These are phyloP conservation scores for Synodontis membranacea DNA, from an alignment of 2,113 vertebrate genomes.

Conservation along the genomic window DNA sequence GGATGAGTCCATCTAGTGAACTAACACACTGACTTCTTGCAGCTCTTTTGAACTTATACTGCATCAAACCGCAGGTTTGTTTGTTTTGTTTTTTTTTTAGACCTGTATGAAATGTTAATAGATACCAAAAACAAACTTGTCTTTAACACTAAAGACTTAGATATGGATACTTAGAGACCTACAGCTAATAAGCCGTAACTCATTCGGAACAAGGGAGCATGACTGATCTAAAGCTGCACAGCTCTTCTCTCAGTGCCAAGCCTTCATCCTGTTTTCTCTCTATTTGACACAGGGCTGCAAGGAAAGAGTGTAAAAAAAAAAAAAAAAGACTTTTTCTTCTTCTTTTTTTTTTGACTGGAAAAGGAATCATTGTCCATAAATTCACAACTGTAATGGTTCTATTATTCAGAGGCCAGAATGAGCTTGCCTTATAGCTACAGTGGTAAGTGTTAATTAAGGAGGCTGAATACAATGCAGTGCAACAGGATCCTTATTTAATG, in stretches of 20 bases:
- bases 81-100: background rate
- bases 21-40: background rate
- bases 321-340: background rate
- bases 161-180: background rate
- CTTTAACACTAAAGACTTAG: background rate
- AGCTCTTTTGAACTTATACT: conserved; percentile 59
- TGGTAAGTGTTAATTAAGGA: conserved; percentile 66
- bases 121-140: background rate
- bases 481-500: conserved; percentile 59
- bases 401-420: conserved; percentile 57
- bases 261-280: background rate
- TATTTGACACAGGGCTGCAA: background rate
- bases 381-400: conserved; percentile 53
- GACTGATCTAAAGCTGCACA: background rate
- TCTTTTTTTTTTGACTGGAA: conserved; percentile 8
- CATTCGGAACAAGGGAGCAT: background rate
- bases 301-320: background rate
- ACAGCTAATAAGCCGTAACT: background rate
- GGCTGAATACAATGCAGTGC: conserved; percentile 53
- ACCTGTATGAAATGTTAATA: background rate
- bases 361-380: conserved; percentile 51
- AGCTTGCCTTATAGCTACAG: conserved; percentile 63
- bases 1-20: background rate
- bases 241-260: background rate
- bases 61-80: conserved; percentile 67